These are phyloP conservation scores for Pyrocephalus nanus DNA, from an alignment of 2,797 vertebrate species.

Conservation along the genomic window DNA sequence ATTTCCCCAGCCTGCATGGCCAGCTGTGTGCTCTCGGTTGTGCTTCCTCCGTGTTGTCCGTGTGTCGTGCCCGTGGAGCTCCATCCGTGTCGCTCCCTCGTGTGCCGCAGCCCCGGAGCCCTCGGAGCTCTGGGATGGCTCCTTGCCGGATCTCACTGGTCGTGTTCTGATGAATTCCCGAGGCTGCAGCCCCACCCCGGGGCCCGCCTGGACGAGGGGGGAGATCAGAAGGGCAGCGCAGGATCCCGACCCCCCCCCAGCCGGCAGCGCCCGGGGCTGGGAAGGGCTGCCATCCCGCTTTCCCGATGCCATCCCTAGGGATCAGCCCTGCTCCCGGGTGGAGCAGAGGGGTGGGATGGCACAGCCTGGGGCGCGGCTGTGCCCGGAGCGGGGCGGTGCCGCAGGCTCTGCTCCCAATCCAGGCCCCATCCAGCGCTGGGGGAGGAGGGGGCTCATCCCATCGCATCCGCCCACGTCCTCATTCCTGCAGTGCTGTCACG, in stretches of 20 bases:
- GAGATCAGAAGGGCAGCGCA: background rate
- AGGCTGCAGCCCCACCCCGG: background rate
- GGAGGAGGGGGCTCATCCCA: background rate
- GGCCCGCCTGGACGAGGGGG: background rate
- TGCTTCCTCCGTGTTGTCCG: background rate
- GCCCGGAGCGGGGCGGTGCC: background rate
- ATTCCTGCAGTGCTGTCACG: background rate
- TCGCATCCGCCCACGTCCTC: background rate
- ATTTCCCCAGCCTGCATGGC: slow-evolving; percentile 49
- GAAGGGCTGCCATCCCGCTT: background rate
- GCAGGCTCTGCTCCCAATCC: background rate
- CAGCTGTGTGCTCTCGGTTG: background rate
- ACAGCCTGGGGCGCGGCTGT: background rate
- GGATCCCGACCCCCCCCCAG: background rate
- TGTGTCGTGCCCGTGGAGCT: background rate
- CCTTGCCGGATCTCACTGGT: background rate
- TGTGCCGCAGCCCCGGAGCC: background rate
- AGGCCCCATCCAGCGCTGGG: background rate
- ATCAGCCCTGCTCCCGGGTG: background rate
- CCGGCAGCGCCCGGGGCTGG: background rate
- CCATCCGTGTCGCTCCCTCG: background rate
- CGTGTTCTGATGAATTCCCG: background rate
- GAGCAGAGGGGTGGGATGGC: background rate
- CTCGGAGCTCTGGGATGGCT: background rate
- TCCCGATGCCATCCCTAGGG: background rate